These are phyloP conservation scores for Melanocharis versteri DNA, from an alignment of 2,113 vertebrate genomes.

Conservation along the genomic window DNA sequence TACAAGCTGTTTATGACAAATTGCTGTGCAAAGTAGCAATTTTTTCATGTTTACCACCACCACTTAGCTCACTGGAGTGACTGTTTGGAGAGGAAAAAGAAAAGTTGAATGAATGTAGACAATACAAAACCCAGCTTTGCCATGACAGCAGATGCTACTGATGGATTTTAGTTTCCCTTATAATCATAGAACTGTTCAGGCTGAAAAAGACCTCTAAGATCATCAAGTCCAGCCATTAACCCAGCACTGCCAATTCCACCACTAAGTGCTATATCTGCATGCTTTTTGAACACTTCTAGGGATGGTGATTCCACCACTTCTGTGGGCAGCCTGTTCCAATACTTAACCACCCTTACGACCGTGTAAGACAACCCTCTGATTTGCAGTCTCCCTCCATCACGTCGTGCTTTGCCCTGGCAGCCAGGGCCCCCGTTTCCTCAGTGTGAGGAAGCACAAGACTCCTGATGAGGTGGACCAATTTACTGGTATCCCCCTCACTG, in stretches of 20 bases:
- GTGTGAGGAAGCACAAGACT: not conserved
- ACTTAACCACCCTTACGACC: too few species aligned
- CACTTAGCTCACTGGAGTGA: not conserved
- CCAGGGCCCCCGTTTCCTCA: not conserved
- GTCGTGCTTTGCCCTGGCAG: accelerated
- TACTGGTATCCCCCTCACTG: not conserved
- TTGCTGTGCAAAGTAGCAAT: slow-evolving; percentile 31
- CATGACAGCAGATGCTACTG: not conserved
- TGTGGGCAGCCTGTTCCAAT: not conserved
- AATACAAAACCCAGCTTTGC: not conserved
- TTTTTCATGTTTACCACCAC: slow-evolving; percentile 31
- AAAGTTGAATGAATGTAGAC: slow-evolving; percentile 1
- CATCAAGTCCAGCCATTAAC: not conserved
- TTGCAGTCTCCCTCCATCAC: not conserved
- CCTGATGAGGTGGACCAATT: not conserved
- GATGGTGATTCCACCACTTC: not conserved
- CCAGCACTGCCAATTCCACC: not conserved
- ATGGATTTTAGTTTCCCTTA: not conserved
- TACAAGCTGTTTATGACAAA: slow-evolving; percentile 53
- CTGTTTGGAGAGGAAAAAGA: not conserved
- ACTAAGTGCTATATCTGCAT: not conserved
- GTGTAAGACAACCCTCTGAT: not conserved
- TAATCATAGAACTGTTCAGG: not conserved
- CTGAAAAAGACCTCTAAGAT: not conserved
- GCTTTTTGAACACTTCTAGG: not conserved